These are phyloP conservation scores for Dryas iulia DNA, from an alignment of 1,140 invertebrate species.

Conservation along the genomic window DNA sequence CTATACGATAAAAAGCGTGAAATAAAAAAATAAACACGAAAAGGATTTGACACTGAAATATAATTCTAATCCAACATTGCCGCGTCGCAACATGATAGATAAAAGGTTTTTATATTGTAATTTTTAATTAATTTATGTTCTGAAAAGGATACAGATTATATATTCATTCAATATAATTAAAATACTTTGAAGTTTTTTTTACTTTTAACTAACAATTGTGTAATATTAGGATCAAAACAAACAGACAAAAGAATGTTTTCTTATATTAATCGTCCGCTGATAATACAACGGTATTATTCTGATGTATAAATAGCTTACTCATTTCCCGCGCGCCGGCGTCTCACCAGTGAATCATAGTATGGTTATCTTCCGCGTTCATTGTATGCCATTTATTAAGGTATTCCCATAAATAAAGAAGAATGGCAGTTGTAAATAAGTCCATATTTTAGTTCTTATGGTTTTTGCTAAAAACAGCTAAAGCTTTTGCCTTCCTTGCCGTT, in stretches of 20 bases:
- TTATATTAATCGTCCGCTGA: not conserved
- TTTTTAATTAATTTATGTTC: not conserved
- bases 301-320: conserved; percentile 2
- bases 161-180: not conserved
- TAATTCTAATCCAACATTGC: too few relatives aligned
- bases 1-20: too few relatives aligned
- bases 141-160: not conserved
- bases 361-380: conserved; percentile 1
- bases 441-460: not conserved
- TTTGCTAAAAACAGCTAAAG: too few relatives aligned
- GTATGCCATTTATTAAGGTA: not conserved
- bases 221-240: not conserved
- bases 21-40: too few relatives aligned
- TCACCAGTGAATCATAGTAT: not conserved
- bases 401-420: not conserved
- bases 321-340: not conserved
- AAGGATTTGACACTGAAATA: too few relatives aligned
- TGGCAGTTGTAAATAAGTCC: not conserved
- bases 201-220: not conserved
- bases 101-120: too few relatives aligned
- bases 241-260: not conserved
- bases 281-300: not conserved
- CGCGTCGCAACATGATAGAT: too few relatives aligned
- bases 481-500: too few relatives aligned
- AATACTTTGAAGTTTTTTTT: not conserved